Evolutionary conservation across 2,888 invertebrate genomes (phyloP).

Genomic region (Latheticus oryzae): DNA sequence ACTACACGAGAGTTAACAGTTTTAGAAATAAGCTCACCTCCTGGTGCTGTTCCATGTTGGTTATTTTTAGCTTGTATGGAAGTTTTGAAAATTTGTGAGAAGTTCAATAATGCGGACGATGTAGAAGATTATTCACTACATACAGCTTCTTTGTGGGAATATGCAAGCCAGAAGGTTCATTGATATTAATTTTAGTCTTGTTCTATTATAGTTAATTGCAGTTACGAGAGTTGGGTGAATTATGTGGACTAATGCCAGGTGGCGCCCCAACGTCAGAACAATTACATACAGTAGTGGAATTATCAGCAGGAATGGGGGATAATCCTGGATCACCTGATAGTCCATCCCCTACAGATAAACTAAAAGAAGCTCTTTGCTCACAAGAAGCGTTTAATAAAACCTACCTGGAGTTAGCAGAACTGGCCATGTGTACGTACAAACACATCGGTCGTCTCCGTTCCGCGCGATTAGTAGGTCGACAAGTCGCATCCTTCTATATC

Average conservation of each 20-base stretch:
- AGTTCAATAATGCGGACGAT: conserved; percentile 74
- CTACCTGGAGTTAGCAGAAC: conserved; percentile 92
- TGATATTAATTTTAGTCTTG: conserved; percentile 3
- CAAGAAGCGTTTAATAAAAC: conserved; percentile 89
- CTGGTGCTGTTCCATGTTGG: conserved; percentile 92
- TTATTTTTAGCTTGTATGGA: conserved; percentile 92
- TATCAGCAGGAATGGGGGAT: conserved; percentile 93
- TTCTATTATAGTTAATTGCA: too few species aligned
- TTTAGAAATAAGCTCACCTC: conserved; percentile 81
- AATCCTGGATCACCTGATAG: conserved; percentile 67
- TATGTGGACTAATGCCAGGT: conserved; percentile 92
- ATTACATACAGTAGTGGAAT: conserved; percentile 88
- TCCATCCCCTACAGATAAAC: conserved; percentile 79
- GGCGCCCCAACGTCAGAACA: conserved; percentile 85
- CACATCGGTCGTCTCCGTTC: conserved; percentile 85
- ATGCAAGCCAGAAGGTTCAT: conserved; percentile 74
- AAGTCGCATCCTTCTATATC: conserved; percentile 91
- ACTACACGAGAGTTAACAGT: conserved; percentile 86
- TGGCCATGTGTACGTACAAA: conserved; percentile 96
- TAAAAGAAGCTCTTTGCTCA: conserved; percentile 91
- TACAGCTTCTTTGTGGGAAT: conserved; percentile 88
- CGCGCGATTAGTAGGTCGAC: conserved; percentile 88
- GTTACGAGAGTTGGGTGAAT: conserved; percentile 85
- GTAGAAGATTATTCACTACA: conserved; percentile 83
- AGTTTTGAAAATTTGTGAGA: conserved; percentile 82